Conservation (phyloP, 2,888 invertebrate species). For the Drosophila borealis region DNA sequence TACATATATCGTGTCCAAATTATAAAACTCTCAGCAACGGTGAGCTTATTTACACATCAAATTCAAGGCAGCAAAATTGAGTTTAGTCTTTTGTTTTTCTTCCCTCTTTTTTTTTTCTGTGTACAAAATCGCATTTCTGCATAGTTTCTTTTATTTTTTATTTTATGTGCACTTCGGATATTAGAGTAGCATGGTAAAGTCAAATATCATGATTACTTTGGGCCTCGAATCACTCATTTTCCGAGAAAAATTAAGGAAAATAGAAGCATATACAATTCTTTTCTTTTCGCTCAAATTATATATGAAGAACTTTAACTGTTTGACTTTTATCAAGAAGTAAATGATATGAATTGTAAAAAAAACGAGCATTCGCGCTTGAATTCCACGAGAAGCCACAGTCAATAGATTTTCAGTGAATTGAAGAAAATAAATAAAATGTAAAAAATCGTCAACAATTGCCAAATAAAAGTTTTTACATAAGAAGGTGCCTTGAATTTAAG, state of each 20-base stretch:
- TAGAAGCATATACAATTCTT: not conserved
- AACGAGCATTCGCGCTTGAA: too few relatives aligned
- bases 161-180: not conserved
- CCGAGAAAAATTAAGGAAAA: not conserved
- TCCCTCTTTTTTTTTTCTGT: not conserved
- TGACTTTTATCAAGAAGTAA: too few relatives aligned
- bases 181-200: not conserved
- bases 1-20: too few relatives aligned
- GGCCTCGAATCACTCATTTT: not conserved
- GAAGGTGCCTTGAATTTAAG: not conserved
- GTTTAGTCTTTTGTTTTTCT: too few relatives aligned
- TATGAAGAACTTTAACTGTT: not conserved
- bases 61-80: too few relatives aligned
- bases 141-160: not conserved
- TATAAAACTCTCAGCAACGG: not conserved
- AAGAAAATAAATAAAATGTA: not conserved
- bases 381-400: too few relatives aligned
- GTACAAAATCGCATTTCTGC: not conserved
- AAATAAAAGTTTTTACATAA: not conserved
- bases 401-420: not conserved
- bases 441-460: not conserved
- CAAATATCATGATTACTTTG: conserved; percentile 1
- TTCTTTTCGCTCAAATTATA: not conserved
- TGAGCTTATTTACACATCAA: not conserved
- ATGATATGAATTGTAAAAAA: too few relatives aligned